These are phyloP conservation scores for Ochropleura leucogaster DNA, from an alignment of 2,888 invertebrate species.

Conservation along the genomic window DNA sequence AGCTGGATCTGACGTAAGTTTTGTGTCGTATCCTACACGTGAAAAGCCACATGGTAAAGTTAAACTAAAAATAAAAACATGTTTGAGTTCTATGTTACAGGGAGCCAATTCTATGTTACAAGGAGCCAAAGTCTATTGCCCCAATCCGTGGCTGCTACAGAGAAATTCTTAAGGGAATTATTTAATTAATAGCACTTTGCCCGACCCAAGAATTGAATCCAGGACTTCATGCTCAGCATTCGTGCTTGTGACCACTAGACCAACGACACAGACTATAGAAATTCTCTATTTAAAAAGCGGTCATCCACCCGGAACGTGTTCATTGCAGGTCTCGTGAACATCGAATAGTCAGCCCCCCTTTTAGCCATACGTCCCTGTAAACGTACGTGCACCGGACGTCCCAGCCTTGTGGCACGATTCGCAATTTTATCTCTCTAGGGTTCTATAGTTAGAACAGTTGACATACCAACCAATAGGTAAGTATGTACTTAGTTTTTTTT, in stretches of 20 bases:
- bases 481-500: too few species aligned
- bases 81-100: too few species aligned
- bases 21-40: too few species aligned
- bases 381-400: constrained; percentile 42
- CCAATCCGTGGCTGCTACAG: too few species aligned
- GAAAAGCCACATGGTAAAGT: too few species aligned
- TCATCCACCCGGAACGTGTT: constrained; percentile 23
- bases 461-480: constrained; percentile 7
- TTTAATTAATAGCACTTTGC: too few species aligned
- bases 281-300: neutral
- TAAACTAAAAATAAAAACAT: too few species aligned
- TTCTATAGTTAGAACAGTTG: constrained; percentile 42
- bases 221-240: neutral
- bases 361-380: constrained; percentile 30
- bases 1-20: too few species aligned
- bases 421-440: constrained; percentile 38
- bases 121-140: too few species aligned
- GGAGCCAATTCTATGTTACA: too few species aligned
- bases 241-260: neutral
- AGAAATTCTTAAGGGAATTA: too few species aligned
- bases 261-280: neutral
- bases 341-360: constrained; percentile 29
- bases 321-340: constrained; percentile 16
- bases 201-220: neutral
- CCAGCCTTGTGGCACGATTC: constrained; percentile 33